A percentile compares a stretch with the other conserved stretches of the same genome.
These are phyloP conservation scores for Venturia canescens DNA, from an alignment of 1,140 invertebrate species.

Conservation along the genomic window DNA sequence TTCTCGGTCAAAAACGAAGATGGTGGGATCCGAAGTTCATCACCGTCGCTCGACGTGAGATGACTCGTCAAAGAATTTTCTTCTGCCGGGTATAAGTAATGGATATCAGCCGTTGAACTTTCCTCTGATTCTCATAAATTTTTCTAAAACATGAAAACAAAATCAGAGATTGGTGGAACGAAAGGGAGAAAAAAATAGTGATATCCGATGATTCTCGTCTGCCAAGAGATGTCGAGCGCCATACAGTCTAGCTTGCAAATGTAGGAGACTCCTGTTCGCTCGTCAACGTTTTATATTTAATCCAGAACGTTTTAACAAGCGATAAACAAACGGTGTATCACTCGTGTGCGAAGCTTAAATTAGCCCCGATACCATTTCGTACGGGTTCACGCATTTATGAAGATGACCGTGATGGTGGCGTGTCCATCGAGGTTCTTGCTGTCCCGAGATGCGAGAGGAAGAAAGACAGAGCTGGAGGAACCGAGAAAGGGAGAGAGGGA, in stretches of 20 bases:
- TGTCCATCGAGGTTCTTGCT: slow-evolving; percentile 63
- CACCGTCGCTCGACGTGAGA: too few relatives aligned
- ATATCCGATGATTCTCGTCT: not conserved
- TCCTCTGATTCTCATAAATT: not conserved
- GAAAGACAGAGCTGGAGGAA: slow-evolving; percentile 8
- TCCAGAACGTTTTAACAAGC: slow-evolving; percentile 75
- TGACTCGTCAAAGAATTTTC: too few relatives aligned
- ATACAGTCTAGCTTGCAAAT: slow-evolving; percentile 73
- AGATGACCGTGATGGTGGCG: slow-evolving; percentile 74
- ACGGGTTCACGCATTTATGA: slow-evolving; percentile 75
- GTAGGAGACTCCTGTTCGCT: slow-evolving; percentile 59
- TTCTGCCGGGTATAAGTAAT: too few relatives aligned
- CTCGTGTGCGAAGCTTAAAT: slow-evolving; percentile 73
- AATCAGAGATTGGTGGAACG: too few relatives aligned
- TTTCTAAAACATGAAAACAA: not conserved
- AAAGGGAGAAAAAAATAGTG: not conserved
- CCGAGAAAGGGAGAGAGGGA: not conserved
- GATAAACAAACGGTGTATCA: slow-evolving; percentile 77
- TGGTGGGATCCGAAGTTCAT: too few relatives aligned
- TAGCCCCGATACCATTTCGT: slow-evolving; percentile 75
- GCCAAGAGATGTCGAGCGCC: slow-evolving; percentile 65
- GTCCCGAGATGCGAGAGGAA: slow-evolving; percentile 57
- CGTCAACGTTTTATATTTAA: slow-evolving; percentile 77
- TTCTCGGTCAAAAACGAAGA: too few relatives aligned
- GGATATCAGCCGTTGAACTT: too few relatives aligned